phyloP scores from a whole-genome alignment of 1,140 invertebrate genomes.

The Lordiphosa stackelbergi region DNA sequence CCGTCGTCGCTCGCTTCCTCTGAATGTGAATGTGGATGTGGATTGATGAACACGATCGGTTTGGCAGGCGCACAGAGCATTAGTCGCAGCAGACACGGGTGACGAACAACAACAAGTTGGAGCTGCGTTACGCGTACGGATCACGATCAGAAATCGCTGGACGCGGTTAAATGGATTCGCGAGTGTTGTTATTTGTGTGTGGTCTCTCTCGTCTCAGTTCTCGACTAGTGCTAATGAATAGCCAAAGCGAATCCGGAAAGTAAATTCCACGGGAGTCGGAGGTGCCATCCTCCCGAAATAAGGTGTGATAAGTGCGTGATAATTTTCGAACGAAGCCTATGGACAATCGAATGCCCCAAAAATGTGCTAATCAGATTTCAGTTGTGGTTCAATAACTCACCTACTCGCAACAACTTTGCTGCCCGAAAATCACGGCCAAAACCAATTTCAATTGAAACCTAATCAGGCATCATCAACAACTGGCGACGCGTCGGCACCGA shows the following conservation, averaged over 20 bases:
- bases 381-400: slow-evolving; percentile 60
- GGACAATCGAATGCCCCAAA: slow-evolving; percentile 44
- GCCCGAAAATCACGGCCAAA: slow-evolving; percentile 5
- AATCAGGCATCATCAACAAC: slow-evolving; percentile 44
- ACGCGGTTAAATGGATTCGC: slow-evolving; percentile 16
- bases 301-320: slow-evolving; percentile 75
- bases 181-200: slow-evolving; percentile 11
- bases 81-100: slow-evolving; percentile 75
- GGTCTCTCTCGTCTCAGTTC: slow-evolving; percentile 6
- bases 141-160: slow-evolving; percentile 15
- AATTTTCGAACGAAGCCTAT: slow-evolving; percentile 54
- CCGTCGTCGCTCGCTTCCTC: slow-evolving; percentile 24
- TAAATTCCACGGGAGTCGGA: slow-evolving; percentile 16
- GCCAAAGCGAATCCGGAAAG: slow-evolving; percentile 4
- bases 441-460: slow-evolving; percentile 26
- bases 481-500: slow-evolving; percentile 42
- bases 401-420: slow-evolving; percentile 1
- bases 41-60: slow-evolving; percentile 42
- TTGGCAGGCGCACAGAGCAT: slow-evolving; percentile 39
- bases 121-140: slow-evolving; percentile 36
- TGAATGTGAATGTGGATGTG: slow-evolving; percentile 22
- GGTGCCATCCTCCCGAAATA: slow-evolving; percentile 34
- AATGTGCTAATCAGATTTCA: slow-evolving; percentile 74
- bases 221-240: slow-evolving; percentile 7
- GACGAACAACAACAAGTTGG: slow-evolving; percentile 73